Percentiles rank a stretch among this genome's conserved stretches.
These are phyloP conservation scores for Seira ritae DNA, from an alignment of 2,888 invertebrate species.

Conservation along the genomic window DNA sequence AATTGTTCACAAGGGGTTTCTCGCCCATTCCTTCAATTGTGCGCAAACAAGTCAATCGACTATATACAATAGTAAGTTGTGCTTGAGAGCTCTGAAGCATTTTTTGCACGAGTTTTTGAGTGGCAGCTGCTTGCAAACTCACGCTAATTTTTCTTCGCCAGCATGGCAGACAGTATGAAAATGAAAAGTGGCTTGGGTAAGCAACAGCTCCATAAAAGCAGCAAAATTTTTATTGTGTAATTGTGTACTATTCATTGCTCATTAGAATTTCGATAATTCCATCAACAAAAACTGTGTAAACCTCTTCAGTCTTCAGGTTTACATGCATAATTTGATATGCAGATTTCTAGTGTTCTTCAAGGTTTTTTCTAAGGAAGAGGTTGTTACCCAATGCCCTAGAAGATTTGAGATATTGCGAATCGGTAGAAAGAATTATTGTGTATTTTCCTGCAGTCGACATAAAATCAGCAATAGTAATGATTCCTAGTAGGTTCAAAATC, in stretches of 20 bases:
- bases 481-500: not conserved
- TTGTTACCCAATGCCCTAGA: not conserved
- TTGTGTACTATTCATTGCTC: not conserved
- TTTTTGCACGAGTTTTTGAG: slow-evolving; percentile 32
- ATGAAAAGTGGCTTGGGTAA: not conserved
- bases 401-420: not conserved
- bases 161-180: not conserved
- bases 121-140: slow-evolving; percentile 36
- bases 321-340: slow-evolving; percentile 31
- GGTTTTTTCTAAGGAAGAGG: not conserved
- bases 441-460: not conserved
- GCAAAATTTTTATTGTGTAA: not conserved
- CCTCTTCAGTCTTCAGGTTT: not conserved
- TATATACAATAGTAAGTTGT: no score
- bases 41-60: no score
- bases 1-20: no score
- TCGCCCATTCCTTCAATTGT: no score
- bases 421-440: not conserved
- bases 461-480: not conserved
- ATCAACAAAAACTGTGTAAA: not conserved
- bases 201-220: not conserved
- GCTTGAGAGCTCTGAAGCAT: no score
- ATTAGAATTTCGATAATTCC: not conserved
- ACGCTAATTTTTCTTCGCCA: slow-evolving; percentile 22
- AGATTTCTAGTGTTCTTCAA: slow-evolving; percentile 28